These are phyloP conservation scores for Bimastos eiseni DNA, from an alignment of 2,888 invertebrate species.

Conservation along the genomic window DNA sequence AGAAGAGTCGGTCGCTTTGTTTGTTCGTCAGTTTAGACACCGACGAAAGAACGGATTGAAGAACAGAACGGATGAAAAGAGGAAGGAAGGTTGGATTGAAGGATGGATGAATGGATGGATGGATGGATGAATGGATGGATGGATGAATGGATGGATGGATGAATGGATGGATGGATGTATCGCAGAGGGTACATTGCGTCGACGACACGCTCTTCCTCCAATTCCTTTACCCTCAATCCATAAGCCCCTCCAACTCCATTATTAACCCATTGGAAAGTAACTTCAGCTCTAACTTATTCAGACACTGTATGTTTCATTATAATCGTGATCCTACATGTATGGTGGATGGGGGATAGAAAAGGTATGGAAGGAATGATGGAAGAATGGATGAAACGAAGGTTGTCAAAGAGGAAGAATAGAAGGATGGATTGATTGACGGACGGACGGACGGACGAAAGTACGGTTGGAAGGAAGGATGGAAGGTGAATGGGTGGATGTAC, in stretches of 20 bases:
- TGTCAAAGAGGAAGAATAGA: not conserved
- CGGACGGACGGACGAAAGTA: not conserved
- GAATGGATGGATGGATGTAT: not conserved
- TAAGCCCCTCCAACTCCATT: no score
- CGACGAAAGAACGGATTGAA: not conserved
- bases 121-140: not conserved
- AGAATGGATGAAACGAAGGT: not conserved
- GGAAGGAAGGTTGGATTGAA: not conserved
- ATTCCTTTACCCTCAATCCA: no score
- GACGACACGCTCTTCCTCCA: no score
- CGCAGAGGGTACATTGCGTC: no score
- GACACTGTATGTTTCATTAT: no score
- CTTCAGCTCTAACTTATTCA: no score
- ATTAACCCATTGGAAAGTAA: no score
- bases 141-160: no score
- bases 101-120: not conserved
- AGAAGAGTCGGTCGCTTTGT: slow-evolving; percentile 16
- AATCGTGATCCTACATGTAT: no score
- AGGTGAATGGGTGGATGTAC: no score
- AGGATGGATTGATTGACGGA: not conserved
- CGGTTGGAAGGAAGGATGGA: not conserved
- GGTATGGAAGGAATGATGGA: not conserved
- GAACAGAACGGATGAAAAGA: not conserved
- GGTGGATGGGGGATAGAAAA: no score
- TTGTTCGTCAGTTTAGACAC: slow-evolving; percentile 19